These are phyloP conservation scores for Lepus oiostolus DNA, from an alignment of 2,797 vertebrate genomes.

Conservation along the genomic window DNA sequence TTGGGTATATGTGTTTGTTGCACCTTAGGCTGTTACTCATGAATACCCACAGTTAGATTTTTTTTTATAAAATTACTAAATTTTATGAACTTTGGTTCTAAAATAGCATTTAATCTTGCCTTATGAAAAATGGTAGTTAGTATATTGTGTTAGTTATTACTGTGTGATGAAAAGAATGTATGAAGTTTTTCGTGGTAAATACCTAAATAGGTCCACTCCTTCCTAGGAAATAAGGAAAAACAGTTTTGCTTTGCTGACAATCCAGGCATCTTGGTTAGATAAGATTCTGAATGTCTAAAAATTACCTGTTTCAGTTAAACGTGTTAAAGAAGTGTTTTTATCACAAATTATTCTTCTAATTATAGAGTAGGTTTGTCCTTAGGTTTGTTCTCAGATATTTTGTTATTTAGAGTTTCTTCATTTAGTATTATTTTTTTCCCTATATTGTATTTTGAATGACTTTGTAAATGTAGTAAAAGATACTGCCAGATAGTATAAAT, in stretches of 20 bases:
- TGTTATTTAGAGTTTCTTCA: not conserved
- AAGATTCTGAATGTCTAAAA: slow-evolving; percentile 33
- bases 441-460: slow-evolving; percentile 64
- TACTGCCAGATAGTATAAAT: slow-evolving; percentile 74
- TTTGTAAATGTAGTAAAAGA: slow-evolving; percentile 66
- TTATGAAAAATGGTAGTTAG: slow-evolving; percentile 10
- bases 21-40: slow-evolving; percentile 26
- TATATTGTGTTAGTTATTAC: not conserved
- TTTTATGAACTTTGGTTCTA: not conserved
- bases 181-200: slow-evolving; percentile 14
- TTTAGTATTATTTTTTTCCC: slow-evolving; percentile 62
- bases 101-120: slow-evolving; percentile 37
- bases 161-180: slow-evolving; percentile 8
- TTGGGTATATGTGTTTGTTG: not conserved
- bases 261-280: not conserved
- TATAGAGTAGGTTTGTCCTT: slow-evolving; percentile 53
- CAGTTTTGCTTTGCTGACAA: slow-evolving; percentile 41
- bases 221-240: slow-evolving; percentile 37
- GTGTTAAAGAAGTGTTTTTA: slow-evolving; percentile 55
- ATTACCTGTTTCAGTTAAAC: slow-evolving; percentile 44
- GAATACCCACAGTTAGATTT: not conserved
- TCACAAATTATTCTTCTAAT: slow-evolving; percentile 44
- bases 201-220: too few species aligned
- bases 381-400: slow-evolving; percentile 29
- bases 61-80: slow-evolving; percentile 64